Percentiles rank a stretch among this genome's conserved stretches.
Conservation (phyloP, 2,888 invertebrate species). For the Hemithea aestivaria region DNA sequence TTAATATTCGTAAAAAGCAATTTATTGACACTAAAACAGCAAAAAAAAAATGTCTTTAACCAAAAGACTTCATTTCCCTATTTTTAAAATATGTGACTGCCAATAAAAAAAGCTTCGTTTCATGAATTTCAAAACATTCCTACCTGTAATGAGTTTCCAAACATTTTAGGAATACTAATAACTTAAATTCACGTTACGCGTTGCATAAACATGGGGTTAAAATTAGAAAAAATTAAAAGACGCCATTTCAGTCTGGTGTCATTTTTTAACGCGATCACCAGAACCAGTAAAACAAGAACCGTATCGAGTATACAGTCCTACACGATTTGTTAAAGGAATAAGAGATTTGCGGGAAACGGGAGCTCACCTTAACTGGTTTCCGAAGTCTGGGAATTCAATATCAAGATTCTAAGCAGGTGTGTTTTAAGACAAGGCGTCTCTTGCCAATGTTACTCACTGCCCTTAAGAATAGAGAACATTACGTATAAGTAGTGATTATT, state of each 20-base stretch:
- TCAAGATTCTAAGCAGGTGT: slow-evolving; percentile 75
- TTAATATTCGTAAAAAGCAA: too few relatives aligned
- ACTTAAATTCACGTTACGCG: slow-evolving; percentile 21
- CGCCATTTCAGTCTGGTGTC: slow-evolving; percentile 36
- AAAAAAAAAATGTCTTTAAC: too few relatives aligned
- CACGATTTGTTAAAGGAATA: slow-evolving; percentile 30
- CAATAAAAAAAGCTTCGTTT: too few relatives aligned
- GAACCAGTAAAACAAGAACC: slow-evolving; percentile 39
- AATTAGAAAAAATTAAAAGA: slow-evolving; percentile 35
- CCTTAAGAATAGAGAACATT: slow-evolving; percentile 14
- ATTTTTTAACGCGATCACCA: slow-evolving; percentile 43
- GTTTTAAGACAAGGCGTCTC: slow-evolving; percentile 63
- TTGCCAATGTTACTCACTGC: slow-evolving; percentile 43
- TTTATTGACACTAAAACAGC: too few relatives aligned
- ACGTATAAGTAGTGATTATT: background rate
- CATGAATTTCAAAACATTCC: slow-evolving; percentile 9
- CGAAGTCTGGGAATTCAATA: slow-evolving; percentile 62
- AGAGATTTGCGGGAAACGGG: slow-evolving; percentile 41
- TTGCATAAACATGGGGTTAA: slow-evolving; percentile 35
- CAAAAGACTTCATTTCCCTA: too few relatives aligned
- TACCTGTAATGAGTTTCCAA: slow-evolving; percentile 9
- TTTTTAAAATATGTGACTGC: too few relatives aligned
- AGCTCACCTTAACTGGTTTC: slow-evolving; percentile 53
- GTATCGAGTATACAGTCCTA: slow-evolving; percentile 31
- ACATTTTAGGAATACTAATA: slow-evolving; percentile 20